Conservation (phyloP, 1,140 invertebrate species). For the Caerostris darwini region DNA sequence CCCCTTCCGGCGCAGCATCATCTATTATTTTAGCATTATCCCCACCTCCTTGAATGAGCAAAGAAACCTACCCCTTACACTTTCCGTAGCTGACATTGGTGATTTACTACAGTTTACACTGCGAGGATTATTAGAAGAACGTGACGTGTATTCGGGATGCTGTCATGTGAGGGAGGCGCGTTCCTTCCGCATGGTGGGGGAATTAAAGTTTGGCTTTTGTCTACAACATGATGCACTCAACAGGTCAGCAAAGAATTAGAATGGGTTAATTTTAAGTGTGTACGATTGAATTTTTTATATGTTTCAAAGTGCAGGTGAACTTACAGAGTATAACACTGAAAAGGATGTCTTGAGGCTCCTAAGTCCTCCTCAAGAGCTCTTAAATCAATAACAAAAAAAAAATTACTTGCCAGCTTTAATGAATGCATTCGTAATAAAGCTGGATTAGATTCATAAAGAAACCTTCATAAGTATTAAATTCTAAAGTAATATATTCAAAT, state of each 20-base stretch:
- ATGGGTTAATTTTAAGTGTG: neutral
- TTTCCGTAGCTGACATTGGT: slow-evolving; percentile 41
- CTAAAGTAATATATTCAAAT: too few species aligned
- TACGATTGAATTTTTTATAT: too few species aligned
- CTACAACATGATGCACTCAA: neutral
- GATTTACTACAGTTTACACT: slow-evolving; percentile 64
- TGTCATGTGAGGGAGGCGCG: neutral
- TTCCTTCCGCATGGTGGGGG: neutral
- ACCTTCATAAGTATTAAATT: too few species aligned
- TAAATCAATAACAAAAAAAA: too few species aligned
- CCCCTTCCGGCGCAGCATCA: slow-evolving; percentile 51
- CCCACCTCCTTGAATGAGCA: slow-evolving; percentile 41
- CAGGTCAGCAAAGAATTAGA: neutral
- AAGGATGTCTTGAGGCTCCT: too few species aligned
- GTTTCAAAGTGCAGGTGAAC: too few species aligned
- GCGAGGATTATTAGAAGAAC: slow-evolving; percentile 59
- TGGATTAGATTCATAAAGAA: too few species aligned
- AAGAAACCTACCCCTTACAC: slow-evolving; percentile 37
- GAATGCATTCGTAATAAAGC: too few species aligned
- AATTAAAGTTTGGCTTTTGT: neutral
- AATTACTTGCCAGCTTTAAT: too few species aligned
- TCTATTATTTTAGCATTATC: slow-evolving; percentile 56
- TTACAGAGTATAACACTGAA: too few species aligned
- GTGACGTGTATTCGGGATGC: slow-evolving; percentile 30
- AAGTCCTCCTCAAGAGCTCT: too few species aligned